Percentiles rank a stretch among this genome's conserved stretches.
Conservation (phyloP, 2,113 vertebrate genomes). For the Seriola quinqueradiata region DNA sequence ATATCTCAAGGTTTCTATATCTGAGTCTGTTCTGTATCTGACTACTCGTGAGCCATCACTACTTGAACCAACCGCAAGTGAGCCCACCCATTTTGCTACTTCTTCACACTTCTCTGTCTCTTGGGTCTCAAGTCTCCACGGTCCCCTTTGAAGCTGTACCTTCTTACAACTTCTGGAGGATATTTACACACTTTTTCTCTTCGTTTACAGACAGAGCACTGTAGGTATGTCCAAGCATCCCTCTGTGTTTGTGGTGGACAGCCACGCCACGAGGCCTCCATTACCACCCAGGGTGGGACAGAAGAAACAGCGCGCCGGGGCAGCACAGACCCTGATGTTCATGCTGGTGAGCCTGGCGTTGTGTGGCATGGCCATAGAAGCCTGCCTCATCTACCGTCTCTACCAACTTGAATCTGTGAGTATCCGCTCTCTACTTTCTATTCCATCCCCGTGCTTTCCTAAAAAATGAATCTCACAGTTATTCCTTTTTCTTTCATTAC, state of each 20-base stretch:
- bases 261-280: slow-evolving; percentile 58
- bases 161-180: slow-evolving; percentile 3
- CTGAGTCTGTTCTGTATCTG: slow-evolving; percentile 16
- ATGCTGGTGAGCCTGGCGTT: slow-evolving; percentile 79
- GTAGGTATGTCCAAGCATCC: slow-evolving; percentile 72
- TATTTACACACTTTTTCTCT: neutral
- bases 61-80: slow-evolving; percentile 50
- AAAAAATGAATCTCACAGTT: neutral
- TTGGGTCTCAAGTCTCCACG: neutral
- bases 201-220: neutral
- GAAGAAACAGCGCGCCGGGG: rapidly evolving
- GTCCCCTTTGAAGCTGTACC: slow-evolving; percentile 17
- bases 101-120: neutral
- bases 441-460: neutral
- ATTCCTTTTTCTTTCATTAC: neutral
- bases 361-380: slow-evolving; percentile 79
- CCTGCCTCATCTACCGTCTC: slow-evolving; percentile 84
- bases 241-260: slow-evolving; percentile 85
- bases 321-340: slow-evolving; percentile 70
- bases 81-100: slow-evolving; percentile 65
- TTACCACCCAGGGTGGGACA: slow-evolving; percentile 60
- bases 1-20: neutral
- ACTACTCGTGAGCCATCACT: slow-evolving; percentile 14
- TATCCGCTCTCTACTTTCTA: slow-evolving; percentile 5
- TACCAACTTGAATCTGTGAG: slow-evolving; percentile 61